Evolutionary conservation across 2,888 invertebrate genomes (phyloP).

Genomic region (Masnerella sp.): DNA sequence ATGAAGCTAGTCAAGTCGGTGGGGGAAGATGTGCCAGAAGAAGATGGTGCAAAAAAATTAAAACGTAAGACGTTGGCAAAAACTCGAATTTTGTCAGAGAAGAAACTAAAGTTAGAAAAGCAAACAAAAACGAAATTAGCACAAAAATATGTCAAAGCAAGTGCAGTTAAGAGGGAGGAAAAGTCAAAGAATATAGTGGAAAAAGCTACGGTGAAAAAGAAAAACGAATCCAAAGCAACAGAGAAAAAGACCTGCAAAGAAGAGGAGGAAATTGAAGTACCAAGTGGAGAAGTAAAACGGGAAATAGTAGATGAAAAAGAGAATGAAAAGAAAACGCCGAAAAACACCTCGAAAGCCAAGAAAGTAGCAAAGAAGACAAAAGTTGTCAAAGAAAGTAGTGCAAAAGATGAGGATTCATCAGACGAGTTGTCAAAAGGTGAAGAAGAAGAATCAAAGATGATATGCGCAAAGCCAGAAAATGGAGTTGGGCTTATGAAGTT

Average conservation of each 20-base stretch:
- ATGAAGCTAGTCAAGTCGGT: constrained; percentile 72
- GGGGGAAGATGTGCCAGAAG: constrained; percentile 63
- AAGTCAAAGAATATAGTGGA: constrained; percentile 70
- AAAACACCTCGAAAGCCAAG: constrained; percentile 63
- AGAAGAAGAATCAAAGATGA: constrained; percentile 62
- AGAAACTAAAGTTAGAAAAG: constrained; percentile 72
- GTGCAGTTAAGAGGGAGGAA: constrained; percentile 67
- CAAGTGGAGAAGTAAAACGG: constrained; percentile 67
- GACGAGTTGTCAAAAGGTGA: constrained; percentile 65
- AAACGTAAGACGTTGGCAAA: constrained; percentile 69
- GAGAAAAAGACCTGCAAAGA: constrained; percentile 64
- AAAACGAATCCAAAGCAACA: constrained; percentile 65
- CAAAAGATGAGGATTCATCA: constrained; percentile 66
- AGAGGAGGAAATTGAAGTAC: constrained; percentile 58
- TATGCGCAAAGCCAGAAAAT: constrained; percentile 63
- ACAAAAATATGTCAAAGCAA: constrained; percentile 68
- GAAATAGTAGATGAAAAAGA: constrained; percentile 70
- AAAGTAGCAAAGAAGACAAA: constrained; percentile 67
- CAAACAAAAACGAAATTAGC: constrained; percentile 70
- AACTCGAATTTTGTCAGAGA: constrained; percentile 67
- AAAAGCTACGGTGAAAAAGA: constrained; percentile 69
- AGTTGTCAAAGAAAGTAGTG: constrained; percentile 64
- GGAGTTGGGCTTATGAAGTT: constrained; percentile 63
- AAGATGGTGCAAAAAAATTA: constrained; percentile 65
- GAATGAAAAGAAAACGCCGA: constrained; percentile 59